Conservation (phyloP, 2,888 invertebrate species). For the Acanthosepion pharaonis region DNA sequence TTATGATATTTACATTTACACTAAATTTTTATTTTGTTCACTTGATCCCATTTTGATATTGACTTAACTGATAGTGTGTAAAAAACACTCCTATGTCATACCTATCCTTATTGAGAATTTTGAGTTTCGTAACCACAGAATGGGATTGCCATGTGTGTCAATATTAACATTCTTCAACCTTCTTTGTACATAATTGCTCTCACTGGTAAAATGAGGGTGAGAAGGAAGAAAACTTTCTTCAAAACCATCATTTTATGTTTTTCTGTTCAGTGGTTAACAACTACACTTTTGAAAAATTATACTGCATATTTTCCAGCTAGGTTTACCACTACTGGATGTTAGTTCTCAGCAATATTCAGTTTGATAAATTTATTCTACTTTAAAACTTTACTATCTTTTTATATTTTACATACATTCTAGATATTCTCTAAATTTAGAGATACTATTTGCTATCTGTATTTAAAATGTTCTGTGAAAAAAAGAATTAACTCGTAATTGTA, state of each 20-base stretch:
- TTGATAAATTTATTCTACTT: neutral
- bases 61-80: neutral
- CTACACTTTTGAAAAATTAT: neutral
- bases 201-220: neutral
- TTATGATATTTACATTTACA: neutral
- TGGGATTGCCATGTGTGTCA: slow-evolving; percentile 15
- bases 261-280: neutral
- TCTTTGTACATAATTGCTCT: neutral
- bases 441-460: neutral
- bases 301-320: neutral
- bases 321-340: neutral
- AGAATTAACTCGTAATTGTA: neutral
- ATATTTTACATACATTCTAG: neutral
- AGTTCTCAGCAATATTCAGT: neutral
- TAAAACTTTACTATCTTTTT: neutral
- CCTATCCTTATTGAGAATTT: neutral
- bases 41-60: neutral
- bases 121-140: neutral
- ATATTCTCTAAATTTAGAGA: neutral
- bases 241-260: neutral
- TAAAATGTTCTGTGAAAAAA: neutral
- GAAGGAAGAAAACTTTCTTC: neutral
- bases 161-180: neutral
- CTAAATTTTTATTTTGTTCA: slow-evolving; percentile 1
- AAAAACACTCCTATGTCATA: neutral